phyloP scores from a whole-genome alignment of 1,140 invertebrate species.

The Chironomus tepperi region DNA sequence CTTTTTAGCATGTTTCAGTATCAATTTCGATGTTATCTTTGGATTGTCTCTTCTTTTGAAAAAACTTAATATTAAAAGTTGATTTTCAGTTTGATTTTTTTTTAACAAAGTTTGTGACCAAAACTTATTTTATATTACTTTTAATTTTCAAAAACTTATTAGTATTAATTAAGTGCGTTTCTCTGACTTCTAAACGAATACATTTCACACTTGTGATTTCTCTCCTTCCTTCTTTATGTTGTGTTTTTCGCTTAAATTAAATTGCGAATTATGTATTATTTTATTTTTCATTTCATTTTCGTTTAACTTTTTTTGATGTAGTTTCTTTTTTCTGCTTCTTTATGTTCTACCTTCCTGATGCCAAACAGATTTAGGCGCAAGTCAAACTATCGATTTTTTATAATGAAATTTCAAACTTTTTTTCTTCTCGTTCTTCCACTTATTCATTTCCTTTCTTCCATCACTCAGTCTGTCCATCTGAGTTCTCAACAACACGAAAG shows the following conservation, averaged over 20 bases:
- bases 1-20: not conserved
- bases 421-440: not conserved
- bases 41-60: too few species aligned
- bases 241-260: constrained; percentile 15
- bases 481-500: not conserved
- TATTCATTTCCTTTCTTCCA: not conserved
- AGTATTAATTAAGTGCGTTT: too few species aligned
- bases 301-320: not conserved
- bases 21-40: too few species aligned
- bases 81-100: too few species aligned
- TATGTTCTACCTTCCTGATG: not conserved
- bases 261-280: constrained; percentile 17
- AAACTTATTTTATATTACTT: too few species aligned
- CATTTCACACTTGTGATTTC: too few species aligned
- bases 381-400: not conserved
- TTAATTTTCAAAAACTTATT: too few species aligned
- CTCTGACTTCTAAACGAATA: too few species aligned
- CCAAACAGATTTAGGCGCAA: not conserved
- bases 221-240: not conserved
- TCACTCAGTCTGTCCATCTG: not conserved
- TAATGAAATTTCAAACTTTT: not conserved
- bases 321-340: not conserved
- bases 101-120: too few species aligned
- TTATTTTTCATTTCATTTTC: not conserved
- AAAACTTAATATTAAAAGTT: too few species aligned